Evolutionary conservation across 2,797 vertebrate genomes (phyloP).

Genomic region (Pyrocephalus nanus): DNA sequence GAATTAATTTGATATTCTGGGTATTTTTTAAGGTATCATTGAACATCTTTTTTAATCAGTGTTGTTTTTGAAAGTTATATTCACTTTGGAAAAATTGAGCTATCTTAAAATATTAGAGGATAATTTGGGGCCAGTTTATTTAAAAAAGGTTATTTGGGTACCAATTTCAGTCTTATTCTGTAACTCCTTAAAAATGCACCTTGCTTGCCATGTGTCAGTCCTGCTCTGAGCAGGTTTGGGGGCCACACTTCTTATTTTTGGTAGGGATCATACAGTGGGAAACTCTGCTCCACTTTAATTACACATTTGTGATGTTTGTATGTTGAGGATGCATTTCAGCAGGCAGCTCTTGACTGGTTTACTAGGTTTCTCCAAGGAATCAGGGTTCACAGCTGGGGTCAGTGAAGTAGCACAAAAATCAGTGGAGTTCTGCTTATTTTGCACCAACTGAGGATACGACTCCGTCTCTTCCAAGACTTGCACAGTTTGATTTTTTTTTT

Average conservation of each 20-base stretch:
- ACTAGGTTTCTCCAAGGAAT: conserved; percentile 3
- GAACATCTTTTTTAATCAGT: conserved; percentile 73
- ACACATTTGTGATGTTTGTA: conserved; percentile 60
- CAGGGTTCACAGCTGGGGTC: conserved; percentile 1
- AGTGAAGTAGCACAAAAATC: conserved; percentile 13
- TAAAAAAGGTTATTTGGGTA: conserved; percentile 67
- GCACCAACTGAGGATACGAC: not conserved
- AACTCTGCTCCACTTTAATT: conserved; percentile 64
- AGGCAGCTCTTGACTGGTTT: conserved; percentile 60
- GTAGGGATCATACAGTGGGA: conserved; percentile 58
- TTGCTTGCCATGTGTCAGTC: conserved; percentile 21
- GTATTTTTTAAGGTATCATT: conserved; percentile 79
- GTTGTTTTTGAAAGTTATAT: conserved; percentile 71
- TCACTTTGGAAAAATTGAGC: conserved; percentile 68
- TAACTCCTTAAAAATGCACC: conserved; percentile 62
- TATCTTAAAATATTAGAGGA: conserved; percentile 63
- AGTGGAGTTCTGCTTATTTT: not conserved
- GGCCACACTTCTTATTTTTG: conserved; percentile 48
- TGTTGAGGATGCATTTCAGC: conserved; percentile 69
- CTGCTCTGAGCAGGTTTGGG: conserved; percentile 58
- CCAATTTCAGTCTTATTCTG: conserved; percentile 66
- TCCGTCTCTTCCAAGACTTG: not conserved
- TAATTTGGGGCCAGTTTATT: conserved; percentile 67
- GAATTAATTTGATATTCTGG: conserved; percentile 76
- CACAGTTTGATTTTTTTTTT: not conserved